A percentile compares a stretch with the other conserved stretches of the same genome.
phyloP scores from a whole-genome alignment of 2,797 vertebrate species.

The Argentina silus region DNA sequence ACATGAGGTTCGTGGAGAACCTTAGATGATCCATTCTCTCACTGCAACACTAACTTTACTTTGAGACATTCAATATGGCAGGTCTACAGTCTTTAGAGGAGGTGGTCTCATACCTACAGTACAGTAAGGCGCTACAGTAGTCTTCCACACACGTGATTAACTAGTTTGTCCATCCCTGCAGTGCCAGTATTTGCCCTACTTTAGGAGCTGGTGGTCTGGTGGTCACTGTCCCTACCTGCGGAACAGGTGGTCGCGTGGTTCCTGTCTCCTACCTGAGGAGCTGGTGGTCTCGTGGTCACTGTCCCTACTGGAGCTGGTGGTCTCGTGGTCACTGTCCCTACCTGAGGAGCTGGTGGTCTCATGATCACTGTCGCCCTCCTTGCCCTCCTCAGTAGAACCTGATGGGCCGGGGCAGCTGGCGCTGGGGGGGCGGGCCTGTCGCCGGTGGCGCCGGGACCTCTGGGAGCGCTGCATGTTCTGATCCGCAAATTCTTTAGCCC shows the following conservation, averaged over 20 bases:
- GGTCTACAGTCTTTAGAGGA: conserved; percentile 8
- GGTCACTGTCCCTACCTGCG: conserved; percentile 84
- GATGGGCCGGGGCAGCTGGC: conserved; percentile 82
- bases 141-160: not conserved
- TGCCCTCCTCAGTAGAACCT: conserved; percentile 79
- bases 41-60: conserved; percentile 42
- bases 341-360: conserved; percentile 87
- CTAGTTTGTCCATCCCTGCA: conserved; percentile 12
- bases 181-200: not conserved
- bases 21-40: conserved; percentile 47
- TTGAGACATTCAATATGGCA: conserved; percentile 24
- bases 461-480: conserved; percentile 89
- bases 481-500: conserved; percentile 95
- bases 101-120: not conserved
- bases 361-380: conserved; percentile 92
- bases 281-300: conserved; percentile 93
- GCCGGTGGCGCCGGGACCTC: conserved; percentile 84
- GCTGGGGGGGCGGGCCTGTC: conserved; percentile 79
- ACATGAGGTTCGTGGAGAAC: not conserved
- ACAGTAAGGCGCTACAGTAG: not conserved
- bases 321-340: conserved; percentile 26
- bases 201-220: conserved; percentile 84
- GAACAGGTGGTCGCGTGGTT: not conserved
- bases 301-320: conserved; percentile 55
- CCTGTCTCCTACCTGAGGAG: not conserved